A percentile compares a stretch with the other conserved stretches of the same genome.
Evolutionary conservation across 2,888 invertebrate genomes (phyloP).

Genomic region (Pantelozetes paolii): DNA sequence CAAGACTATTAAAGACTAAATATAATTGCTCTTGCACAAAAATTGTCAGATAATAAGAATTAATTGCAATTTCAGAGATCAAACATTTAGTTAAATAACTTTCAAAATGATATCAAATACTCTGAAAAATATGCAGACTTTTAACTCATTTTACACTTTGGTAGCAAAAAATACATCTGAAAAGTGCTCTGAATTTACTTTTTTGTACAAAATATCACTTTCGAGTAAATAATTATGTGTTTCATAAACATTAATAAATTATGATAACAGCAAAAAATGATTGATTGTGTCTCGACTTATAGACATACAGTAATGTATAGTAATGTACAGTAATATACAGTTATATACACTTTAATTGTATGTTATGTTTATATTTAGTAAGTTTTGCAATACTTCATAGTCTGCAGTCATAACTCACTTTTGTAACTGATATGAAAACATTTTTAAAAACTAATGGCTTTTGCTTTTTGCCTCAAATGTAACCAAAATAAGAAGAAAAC

Average conservation of each 20-base stretch:
- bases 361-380: conserved; percentile 36
- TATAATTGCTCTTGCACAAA: conserved; percentile 26
- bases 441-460: conserved; percentile 33
- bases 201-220: neutral
- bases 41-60: conserved; percentile 22
- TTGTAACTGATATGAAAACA: conserved; percentile 33
- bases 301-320: too few relatives aligned
- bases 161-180: neutral
- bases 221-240: neutral
- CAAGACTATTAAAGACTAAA: conserved; percentile 24
- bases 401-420: conserved; percentile 7
- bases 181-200: too few relatives aligned
- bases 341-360: conserved; percentile 13
- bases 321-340: too few relatives aligned
- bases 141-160: too few relatives aligned
- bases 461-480: neutral
- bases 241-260: conserved; percentile 2
- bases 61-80: conserved; percentile 22
- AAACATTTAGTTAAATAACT: neutral
- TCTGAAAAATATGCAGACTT: neutral
- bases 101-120: neutral
- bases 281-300: conserved; percentile 24
- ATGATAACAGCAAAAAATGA: conserved; percentile 6
- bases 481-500: neutral
- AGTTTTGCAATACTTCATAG: conserved; percentile 18